phyloP scores from a whole-genome alignment of 1,140 invertebrate genomes.

The Listronotus oregonensis region DNA sequence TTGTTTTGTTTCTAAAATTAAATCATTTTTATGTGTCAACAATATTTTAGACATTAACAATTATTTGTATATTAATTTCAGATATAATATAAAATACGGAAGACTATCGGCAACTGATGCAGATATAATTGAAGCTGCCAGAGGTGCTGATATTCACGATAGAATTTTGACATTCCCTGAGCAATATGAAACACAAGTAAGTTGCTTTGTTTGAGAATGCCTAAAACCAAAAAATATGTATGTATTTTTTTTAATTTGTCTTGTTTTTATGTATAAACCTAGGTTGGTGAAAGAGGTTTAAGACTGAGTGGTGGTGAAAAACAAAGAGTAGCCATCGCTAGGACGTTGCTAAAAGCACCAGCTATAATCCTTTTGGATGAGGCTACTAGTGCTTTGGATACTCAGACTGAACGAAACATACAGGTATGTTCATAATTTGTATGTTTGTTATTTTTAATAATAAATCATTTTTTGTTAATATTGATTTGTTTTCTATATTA shows the following conservation, averaged over 20 bases:
- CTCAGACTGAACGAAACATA: conserved; percentile 83
- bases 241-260: background rate
- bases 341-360: conserved; percentile 87
- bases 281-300: conserved; percentile 79
- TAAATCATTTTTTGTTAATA: too few species aligned
- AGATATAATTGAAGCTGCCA: conserved; percentile 87
- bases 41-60: too few species aligned
- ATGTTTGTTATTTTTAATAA: too few species aligned
- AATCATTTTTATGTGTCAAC: too few species aligned
- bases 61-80: conserved; percentile 48
- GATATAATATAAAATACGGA: conserved; percentile 96
- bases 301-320: conserved; percentile 89
- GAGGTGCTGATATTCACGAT: conserved; percentile 92
- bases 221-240: background rate
- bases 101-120: conserved; percentile 75
- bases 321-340: conserved; percentile 90
- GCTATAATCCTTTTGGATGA: conserved; percentile 81
- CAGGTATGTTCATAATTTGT: conserved; percentile 61
- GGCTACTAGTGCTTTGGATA: conserved; percentile 85
- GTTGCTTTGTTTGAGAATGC: background rate
- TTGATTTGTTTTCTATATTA: too few species aligned
- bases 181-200: conserved; percentile 78
- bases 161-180: conserved; percentile 89
- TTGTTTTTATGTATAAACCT: background rate
- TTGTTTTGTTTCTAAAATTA: too few species aligned